Evolutionary conservation across 2,888 invertebrate genomes (phyloP).

Genomic region (Amiota minor): DNA sequence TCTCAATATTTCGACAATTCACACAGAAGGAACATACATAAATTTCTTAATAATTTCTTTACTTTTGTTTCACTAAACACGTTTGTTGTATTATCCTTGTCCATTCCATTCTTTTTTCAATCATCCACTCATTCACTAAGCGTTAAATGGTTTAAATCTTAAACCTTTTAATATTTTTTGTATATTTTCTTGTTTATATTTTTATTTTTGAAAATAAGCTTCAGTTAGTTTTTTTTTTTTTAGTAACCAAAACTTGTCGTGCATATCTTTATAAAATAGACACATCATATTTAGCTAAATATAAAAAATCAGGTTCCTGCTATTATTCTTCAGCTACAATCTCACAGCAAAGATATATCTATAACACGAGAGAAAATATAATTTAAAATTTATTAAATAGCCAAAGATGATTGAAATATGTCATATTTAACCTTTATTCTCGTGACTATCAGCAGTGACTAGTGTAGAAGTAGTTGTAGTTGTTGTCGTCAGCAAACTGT

Average conservation of each 20-base stretch:
- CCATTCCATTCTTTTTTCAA: too few relatives aligned
- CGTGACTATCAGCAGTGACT: slow-evolving; percentile 75
- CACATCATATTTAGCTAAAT: slow-evolving; percentile 66
- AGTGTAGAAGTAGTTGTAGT: slow-evolving; percentile 66
- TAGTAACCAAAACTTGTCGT: slow-evolving; percentile 69
- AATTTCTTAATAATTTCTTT: too few relatives aligned
- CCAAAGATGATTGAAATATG: not conserved
- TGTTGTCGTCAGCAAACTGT: slow-evolving; percentile 72
- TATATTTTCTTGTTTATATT: slow-evolving; percentile 38
- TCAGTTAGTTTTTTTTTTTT: slow-evolving; percentile 47
- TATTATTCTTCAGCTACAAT: slow-evolving; percentile 48
- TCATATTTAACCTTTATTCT: slow-evolving; percentile 68
- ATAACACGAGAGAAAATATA: slow-evolving; percentile 21
- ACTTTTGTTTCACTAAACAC: too few relatives aligned
- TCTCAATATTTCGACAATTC: too few relatives aligned
- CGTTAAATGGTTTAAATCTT: not conserved
- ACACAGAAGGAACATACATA: too few relatives aligned
- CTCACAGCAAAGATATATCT: slow-evolving; percentile 74
- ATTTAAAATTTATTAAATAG: not conserved
- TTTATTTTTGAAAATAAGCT: slow-evolving; percentile 50
- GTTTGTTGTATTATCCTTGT: too few relatives aligned
- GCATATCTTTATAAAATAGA: slow-evolving; percentile 54
- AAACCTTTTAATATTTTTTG: slow-evolving; percentile 5
- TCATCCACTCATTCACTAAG: too few relatives aligned
- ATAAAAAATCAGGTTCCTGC: slow-evolving; percentile 53